Base-by-base conservation (phyloP, 2,113 vertebrate genomes). In the Meriones unguiculatus region DNA sequence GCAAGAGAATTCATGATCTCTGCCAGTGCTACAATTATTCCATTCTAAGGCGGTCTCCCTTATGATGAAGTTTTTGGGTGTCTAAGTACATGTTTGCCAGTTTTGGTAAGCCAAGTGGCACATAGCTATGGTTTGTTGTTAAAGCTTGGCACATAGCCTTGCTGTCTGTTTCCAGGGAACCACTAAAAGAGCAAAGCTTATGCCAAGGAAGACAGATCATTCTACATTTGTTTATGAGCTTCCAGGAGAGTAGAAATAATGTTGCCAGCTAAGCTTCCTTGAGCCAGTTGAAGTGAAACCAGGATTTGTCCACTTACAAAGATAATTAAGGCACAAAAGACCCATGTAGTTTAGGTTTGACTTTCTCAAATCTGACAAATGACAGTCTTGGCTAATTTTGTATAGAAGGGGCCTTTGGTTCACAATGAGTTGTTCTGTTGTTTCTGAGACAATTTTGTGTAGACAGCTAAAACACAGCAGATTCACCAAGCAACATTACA, bases 201-300 rank as follows among this genome's bases (percentile, higher is more conserved):
- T 62, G 92, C 93, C 95, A 80, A 87, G 62, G 17, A 72, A 94
- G 73, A 82, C 72, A 91, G 46, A 94, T 52, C 30, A 2, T 28
- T 84, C 87, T 82, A 65, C 30, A 7, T 82, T 91, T 97, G 86
- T 82, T 75, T 95, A 69, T 64, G 41, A 78, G 62, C 82, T 95
- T 96, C 65, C 46, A 77, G 93, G 67, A 77, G 32, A 89, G 54
- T 2, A 4, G 24, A 30, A 52, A 12, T n/a, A 57, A 12, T 72
- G 59, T 50, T 2, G 2, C 24, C 35, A 64, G 80, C 30, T 81
- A 89, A 87, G 28, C 10, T 7, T 95, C 3, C 13, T 75, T 54
- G 86, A 62, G 46, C 93, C 91, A 94, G 30, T 12, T 92, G 91
- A 87, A 52, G n/a, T 18, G 28, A 90, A 91, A 69, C n/a, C 80